phyloP scores from a whole-genome alignment of 2,888 invertebrate species.

The Peribatodes rhomboidaria region DNA sequence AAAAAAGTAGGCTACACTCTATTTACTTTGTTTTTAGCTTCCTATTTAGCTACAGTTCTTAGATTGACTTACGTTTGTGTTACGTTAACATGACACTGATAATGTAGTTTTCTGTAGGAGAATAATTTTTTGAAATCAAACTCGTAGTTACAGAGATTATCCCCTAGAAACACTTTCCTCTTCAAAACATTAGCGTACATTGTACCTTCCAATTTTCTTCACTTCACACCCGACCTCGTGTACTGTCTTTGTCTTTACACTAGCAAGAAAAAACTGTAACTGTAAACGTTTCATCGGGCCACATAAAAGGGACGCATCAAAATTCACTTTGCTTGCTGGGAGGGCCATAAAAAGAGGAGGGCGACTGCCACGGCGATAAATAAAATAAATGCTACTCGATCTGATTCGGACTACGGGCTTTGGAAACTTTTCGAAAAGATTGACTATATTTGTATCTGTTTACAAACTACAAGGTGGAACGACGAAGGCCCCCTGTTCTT shows the following conservation, averaged over 20 bases:
- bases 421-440: slow-evolving; percentile 7
- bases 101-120: no score
- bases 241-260: slow-evolving; percentile 37
- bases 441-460: slow-evolving; percentile 3
- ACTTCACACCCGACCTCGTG: slow-evolving; percentile 6
- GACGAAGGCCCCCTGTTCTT: no score
- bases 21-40: no score
- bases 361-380: slow-evolving; percentile 47
- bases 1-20: no score
- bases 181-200: no score
- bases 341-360: slow-evolving; percentile 67
- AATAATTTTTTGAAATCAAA: no score
- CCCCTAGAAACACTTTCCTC: no score
- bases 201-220: background rate
- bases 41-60: no score
- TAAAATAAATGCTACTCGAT: slow-evolving; percentile 51
- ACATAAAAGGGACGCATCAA: slow-evolving; percentile 76
- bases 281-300: slow-evolving; percentile 71
- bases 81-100: no score
- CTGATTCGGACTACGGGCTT: slow-evolving; percentile 42
- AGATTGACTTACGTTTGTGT: no score
- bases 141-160: no score
- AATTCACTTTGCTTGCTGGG: slow-evolving; percentile 78
- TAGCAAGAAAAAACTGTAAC: slow-evolving; percentile 50
- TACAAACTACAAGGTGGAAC: no score